These are phyloP conservation scores for Aphelinus certus DNA, from an alignment of 1,140 invertebrate genomes.

Conservation along the genomic window DNA sequence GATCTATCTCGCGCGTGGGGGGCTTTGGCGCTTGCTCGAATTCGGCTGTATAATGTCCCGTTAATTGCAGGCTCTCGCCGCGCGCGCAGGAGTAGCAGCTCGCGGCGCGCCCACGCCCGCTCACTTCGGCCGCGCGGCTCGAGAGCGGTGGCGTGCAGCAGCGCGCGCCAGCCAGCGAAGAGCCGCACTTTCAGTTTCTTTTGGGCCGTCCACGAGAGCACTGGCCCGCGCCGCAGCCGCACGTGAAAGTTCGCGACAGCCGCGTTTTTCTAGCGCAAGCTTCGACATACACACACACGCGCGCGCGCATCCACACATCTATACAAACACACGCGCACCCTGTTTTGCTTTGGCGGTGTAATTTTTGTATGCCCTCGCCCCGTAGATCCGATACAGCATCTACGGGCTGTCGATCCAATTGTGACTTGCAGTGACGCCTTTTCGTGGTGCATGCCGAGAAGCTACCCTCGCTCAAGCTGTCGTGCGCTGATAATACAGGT, in stretches of 20 bases:
- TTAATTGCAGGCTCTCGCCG: slow-evolving; percentile 4
- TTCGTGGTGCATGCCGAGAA: too few species aligned
- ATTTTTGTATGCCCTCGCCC: too few species aligned
- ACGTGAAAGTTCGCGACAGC: slow-evolving; percentile 48
- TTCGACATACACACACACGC: neutral
- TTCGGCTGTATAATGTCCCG: neutral
- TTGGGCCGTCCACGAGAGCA: slow-evolving; percentile 50
- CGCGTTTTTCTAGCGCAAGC: too few species aligned
- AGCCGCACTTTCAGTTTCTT: slow-evolving; percentile 59
- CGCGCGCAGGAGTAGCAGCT: slow-evolving; percentile 10
- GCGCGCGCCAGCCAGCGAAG: slow-evolving; percentile 38
- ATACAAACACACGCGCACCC: too few species aligned
- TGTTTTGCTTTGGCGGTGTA: too few species aligned
- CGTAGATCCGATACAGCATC: too few species aligned
- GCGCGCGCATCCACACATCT: slow-evolving; percentile 23
- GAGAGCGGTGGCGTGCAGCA: neutral
- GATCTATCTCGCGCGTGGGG: too few species aligned
- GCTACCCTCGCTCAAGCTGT: too few species aligned
- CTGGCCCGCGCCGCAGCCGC: slow-evolving; percentile 40
- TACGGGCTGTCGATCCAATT: too few species aligned
- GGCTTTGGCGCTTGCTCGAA: too few species aligned
- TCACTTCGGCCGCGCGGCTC: neutral
- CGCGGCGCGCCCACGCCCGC: neutral
- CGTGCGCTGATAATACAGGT: too few species aligned
- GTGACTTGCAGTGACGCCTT: too few species aligned